These are phyloP conservation scores for Labeo rohita DNA, from an alignment of 2,113 vertebrate species.

Conservation along the genomic window DNA sequence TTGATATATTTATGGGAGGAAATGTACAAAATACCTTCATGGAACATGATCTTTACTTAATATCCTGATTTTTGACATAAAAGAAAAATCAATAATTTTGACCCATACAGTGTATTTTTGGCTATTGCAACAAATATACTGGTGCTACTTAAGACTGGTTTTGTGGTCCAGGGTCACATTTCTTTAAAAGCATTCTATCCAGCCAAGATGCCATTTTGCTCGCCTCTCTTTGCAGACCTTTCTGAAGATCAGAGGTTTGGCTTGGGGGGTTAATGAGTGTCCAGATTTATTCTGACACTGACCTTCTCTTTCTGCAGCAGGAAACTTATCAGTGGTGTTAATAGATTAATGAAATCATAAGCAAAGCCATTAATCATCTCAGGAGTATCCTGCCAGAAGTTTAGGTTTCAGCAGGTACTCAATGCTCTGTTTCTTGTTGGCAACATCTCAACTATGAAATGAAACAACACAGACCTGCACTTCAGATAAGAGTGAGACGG, in stretches of 20 bases:
- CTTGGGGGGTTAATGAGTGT: constrained; percentile 74
- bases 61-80: too few species aligned
- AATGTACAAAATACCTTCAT: too few species aligned
- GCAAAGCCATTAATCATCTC: constrained; percentile 83
- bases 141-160: not conserved
- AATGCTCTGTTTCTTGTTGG: not conserved
- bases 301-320: constrained; percentile 81
- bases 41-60: too few species aligned
- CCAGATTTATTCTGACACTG: constrained; percentile 86
- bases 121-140: too few species aligned
- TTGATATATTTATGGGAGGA: too few species aligned
- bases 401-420: constrained; percentile 22
- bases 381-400: constrained; percentile 73
- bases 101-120: too few species aligned
- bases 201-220: not conserved
- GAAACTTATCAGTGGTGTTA: constrained; percentile 84
- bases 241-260: constrained; percentile 14
- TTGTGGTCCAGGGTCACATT: not conserved
- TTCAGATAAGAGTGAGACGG: not conserved
- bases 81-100: too few species aligned
- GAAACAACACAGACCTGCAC: not conserved
- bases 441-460: not conserved
- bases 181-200: not conserved
- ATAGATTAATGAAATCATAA: constrained; percentile 87
- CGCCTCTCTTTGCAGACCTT: constrained; percentile 16